Conservation (phyloP, 2,113 vertebrate genomes). For the Peromyscus polionotus region DNA sequence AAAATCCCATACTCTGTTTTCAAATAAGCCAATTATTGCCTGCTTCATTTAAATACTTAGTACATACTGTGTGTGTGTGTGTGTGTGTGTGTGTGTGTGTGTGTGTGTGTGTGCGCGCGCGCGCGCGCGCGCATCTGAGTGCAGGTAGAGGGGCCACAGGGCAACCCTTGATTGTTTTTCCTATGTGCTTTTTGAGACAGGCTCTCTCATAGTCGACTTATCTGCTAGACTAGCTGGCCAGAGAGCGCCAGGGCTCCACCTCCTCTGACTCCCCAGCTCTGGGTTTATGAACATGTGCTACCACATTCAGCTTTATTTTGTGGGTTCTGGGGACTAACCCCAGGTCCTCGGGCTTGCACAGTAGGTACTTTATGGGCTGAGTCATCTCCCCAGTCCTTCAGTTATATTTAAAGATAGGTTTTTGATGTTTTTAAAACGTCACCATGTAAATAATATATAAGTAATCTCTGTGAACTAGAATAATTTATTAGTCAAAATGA, state of each 20-base stretch:
- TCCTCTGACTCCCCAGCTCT: neutral
- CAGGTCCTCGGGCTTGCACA: neutral
- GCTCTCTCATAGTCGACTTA: neutral
- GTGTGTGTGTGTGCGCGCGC: neutral
- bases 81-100: neutral
- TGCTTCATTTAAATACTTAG: conserved; percentile 25
- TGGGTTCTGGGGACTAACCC: neutral
- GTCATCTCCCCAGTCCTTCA: neutral
- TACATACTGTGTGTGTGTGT: too few species aligned
- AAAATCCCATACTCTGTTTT: neutral
- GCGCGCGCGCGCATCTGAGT: neutral
- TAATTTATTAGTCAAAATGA: conserved; percentile 31
- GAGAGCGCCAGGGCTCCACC: neutral
- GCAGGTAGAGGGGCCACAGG: neutral
- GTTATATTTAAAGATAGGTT: neutral
- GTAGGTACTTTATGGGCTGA: neutral
- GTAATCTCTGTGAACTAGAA: neutral
- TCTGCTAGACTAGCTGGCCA: too few species aligned
- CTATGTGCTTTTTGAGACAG: neutral
- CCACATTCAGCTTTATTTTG: neutral
- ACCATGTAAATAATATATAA: conserved; percentile 23
- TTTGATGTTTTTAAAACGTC: conserved; percentile 25
- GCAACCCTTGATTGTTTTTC: neutral
- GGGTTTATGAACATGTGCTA: neutral
- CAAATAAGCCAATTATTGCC: conserved; percentile 25